Evolutionary conservation across 2,888 invertebrate genomes (phyloP), one percentile per base, ranked within the genome.

Genomic region (Eurytoma adleriae): DNA sequence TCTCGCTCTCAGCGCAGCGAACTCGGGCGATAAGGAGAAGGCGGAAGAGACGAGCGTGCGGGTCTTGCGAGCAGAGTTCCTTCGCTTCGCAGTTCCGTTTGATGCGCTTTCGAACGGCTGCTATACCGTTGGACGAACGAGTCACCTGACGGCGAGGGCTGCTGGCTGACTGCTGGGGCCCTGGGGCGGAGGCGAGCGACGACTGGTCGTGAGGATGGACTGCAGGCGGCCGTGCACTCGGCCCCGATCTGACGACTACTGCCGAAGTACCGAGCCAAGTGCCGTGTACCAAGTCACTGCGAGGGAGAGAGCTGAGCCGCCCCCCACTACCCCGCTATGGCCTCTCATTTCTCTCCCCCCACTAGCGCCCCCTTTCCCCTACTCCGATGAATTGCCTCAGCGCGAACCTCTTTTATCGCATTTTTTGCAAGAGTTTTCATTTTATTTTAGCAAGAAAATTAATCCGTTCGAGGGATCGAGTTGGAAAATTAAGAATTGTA

Each of bases 181-280:
- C 30, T 61, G 24, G 14, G 27, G 27, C 59, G 20, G 24, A 12
- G 20, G 59, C 24, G 16, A 27, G 24, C 27, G 61, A 2, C 14
- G 27, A 59, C 59, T 3, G 20, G 62, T 30, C 30, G 62, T 3
- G 27, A 14, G 14, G 13, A 71, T n/a, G 14, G n/a, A 30, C 24
- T 61, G 57, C 59, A 59, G 61, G 50, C 72, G 57, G 20, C 54
- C 78, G 73, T 62, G 57, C 73, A 69, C 74, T 56, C 79, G 69
- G 69, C 78, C 72, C 73, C 78, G 73, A 59, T 10, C 40, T 68
- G 78, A 74, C 69, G 69, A 79, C 79, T 79, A 79, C 79, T 79
- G 67, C 54, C 30, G 70, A 70, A 3, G 14, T 12, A 12, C 30
- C 27, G 16, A n/a, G 12, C 64, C 40, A 12, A 61, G 24, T 50